These are phyloP conservation scores for Pteropus alecto DNA, from an alignment of 2,113 vertebrate species.

Conservation along the genomic window DNA sequence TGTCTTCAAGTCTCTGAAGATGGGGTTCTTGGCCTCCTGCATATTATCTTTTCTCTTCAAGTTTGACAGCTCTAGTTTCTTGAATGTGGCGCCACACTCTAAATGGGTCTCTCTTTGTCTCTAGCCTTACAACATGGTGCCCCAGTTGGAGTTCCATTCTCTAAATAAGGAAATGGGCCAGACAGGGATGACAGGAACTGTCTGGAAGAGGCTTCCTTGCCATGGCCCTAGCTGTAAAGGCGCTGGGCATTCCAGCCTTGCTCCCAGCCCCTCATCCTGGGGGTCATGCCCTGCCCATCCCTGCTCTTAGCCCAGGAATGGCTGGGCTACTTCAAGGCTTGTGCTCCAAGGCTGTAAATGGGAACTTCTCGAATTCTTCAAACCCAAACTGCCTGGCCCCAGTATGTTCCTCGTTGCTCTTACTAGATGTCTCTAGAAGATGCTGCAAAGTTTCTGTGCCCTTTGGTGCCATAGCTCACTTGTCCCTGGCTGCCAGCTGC, in stretches of 20 bases:
- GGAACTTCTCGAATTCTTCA: neutral
- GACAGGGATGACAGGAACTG: neutral
- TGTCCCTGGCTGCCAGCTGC: neutral
- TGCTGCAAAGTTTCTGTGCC: neutral
- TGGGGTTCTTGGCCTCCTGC: neutral
- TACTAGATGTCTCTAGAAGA: neutral
- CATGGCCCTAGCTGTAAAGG: neutral
- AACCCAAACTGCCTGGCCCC: neutral
- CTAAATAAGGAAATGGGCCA: neutral
- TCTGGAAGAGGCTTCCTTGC: neutral
- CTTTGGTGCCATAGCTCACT: neutral
- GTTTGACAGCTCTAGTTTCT: neutral
- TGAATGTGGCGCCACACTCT: neutral
- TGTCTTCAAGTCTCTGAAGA: neutral
- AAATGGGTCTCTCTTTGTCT: neutral
- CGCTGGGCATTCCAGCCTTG: neutral
- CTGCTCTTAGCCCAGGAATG: neutral
- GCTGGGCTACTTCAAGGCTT: neutral
- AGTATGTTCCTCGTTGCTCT: neutral
- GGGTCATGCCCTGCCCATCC: neutral
- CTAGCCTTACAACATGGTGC: neutral
- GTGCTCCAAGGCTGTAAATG: neutral
- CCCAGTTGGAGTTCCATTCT: neutral
- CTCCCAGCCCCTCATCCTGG: neutral
- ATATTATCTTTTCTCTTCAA: neutral